phyloP scores from a whole-genome alignment of 2,113 vertebrate species.

The Acanthochromis polyacanthus region DNA sequence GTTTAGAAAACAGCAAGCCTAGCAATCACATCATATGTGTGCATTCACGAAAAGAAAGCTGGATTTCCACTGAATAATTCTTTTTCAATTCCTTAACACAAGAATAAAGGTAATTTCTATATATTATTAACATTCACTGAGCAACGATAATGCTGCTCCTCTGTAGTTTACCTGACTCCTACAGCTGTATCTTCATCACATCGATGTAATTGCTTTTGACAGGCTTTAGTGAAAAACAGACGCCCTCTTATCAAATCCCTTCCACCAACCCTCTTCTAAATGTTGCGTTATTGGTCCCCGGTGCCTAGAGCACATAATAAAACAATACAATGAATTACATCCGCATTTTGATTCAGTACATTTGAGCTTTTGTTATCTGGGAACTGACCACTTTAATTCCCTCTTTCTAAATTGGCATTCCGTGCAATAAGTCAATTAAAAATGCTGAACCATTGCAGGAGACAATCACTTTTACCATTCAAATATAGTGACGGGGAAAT shows the following conservation, averaged over 20 bases:
- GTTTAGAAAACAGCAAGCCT: neutral
- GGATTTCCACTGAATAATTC: neutral
- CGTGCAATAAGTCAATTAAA: constrained; percentile 66
- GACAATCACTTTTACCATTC: constrained; percentile 72
- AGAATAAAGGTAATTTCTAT: neutral
- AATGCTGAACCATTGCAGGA: constrained; percentile 48
- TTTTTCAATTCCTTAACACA: neutral
- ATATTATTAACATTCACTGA: neutral
- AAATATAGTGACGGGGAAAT: constrained; percentile 61
- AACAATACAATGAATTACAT: constrained; percentile 53
- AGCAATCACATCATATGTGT: neutral
- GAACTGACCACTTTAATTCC: constrained; percentile 56
- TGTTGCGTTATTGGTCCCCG: constrained; percentile 1
- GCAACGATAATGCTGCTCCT: neutral
- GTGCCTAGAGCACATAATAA: constrained; percentile 20
- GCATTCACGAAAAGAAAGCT: neutral
- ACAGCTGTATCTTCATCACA: neutral
- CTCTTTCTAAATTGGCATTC: constrained; percentile 67
- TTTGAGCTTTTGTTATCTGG: constrained; percentile 54
- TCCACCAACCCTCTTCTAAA: constrained; percentile 1
- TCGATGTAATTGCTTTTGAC: neutral
- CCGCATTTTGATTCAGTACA: constrained; percentile 41
- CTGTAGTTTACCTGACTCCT: neutral
- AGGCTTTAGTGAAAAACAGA: constrained; percentile 7
- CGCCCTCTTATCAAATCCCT: constrained; percentile 10